phyloP scores from a whole-genome alignment of 35 echinoderm and acorn worm species.

The Ophiothrix spiculata region DNA sequence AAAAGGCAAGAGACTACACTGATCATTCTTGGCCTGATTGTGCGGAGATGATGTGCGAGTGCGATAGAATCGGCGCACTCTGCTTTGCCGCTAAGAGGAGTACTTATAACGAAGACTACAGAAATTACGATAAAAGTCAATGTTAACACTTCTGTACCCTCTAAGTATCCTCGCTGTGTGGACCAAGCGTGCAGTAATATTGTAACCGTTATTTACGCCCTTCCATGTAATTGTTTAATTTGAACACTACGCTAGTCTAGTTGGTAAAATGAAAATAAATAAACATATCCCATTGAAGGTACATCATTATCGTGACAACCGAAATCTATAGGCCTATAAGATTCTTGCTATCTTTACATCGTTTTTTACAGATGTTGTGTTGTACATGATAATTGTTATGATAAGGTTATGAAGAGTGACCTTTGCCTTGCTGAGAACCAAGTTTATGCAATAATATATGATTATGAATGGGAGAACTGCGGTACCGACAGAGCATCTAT shows the following conservation, averaged over 20 bases:
- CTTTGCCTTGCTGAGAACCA: constrained; percentile 46
- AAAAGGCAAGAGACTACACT: constrained; percentile 9
- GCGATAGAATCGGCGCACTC: constrained; percentile 32
- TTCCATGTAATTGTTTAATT: too few relatives aligned
- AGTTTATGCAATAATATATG: constrained; percentile 62
- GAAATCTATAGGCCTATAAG: too few relatives aligned
- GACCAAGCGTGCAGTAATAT: too few relatives aligned
- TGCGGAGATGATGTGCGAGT: constrained; percentile 47
- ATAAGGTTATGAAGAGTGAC: constrained; percentile 43
- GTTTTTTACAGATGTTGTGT: constrained; percentile 63
- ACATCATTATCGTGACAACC: too few relatives aligned
- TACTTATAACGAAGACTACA: not conserved
- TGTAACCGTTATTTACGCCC: too few relatives aligned
- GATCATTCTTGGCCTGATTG: constrained; percentile 30
- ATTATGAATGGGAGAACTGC: constrained; percentile 38
- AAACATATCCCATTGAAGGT: too few relatives aligned
- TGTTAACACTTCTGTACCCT: too few relatives aligned
- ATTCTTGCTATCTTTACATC: too few relatives aligned
- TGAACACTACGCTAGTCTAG: too few relatives aligned
- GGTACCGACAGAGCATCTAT: not conserved
- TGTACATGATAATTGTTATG: constrained; percentile 69
- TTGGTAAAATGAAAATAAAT: too few relatives aligned
- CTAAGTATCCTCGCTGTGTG: too few relatives aligned
- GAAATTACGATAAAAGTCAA: not conserved
- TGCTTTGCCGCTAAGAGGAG: constrained; percentile 24